Evolutionary conservation across 1,140 invertebrate species (phyloP), one percentile per base, ranked within the genome.

Genomic region (Cyrtorhinus lividipennis): DNA sequence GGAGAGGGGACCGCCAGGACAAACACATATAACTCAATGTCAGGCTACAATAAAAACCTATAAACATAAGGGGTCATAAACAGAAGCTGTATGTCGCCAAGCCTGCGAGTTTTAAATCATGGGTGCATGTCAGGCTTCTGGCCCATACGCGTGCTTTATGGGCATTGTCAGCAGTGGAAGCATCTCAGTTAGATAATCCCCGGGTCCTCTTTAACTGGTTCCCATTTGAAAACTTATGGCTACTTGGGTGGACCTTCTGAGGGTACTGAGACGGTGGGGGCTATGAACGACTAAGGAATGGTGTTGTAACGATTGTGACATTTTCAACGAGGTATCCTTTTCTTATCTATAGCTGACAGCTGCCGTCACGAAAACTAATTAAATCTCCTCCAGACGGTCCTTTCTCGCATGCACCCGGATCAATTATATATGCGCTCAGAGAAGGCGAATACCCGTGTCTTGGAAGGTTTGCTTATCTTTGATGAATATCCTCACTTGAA

Each of bases 61-160:
- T 59, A 59, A 59, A 59, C 58, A 59, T 59, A 59, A 59, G 27
- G 58, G 58, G 27, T 59, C 24, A 59, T 59, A 59, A 59, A 59
- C 58, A 59, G 58, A 30, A 59, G 58, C 58, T 53, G 48, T 53
- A 30, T 59, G 58, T 59, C 58, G 58, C 58, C 58, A 59, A 18
- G 24, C 58, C 27, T 13, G 58, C 58, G n/a, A 26, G 27, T 59
- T 59, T 59, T 59, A 59, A 59, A 59, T 59, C 58, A 59, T n/a
- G 58, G 24, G 58, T 8, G 18, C 48, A 53, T 53, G 48, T 53
- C 48, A 27, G 24, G 27, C 58, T 27, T 15, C 24, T 24, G n/a
- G 25, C 24, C 58, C 58, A 59, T 59, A 59, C 27, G 58, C 27
- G 58, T 59, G 58, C 58, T 59, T 59, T 59, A 59, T 59, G 24